Percentiles rank a stretch among this genome's conserved stretches.
These are phyloP conservation scores for Pantherophis guttatus DNA, from an alignment of 2,113 vertebrate genomes.

Conservation along the genomic window DNA sequence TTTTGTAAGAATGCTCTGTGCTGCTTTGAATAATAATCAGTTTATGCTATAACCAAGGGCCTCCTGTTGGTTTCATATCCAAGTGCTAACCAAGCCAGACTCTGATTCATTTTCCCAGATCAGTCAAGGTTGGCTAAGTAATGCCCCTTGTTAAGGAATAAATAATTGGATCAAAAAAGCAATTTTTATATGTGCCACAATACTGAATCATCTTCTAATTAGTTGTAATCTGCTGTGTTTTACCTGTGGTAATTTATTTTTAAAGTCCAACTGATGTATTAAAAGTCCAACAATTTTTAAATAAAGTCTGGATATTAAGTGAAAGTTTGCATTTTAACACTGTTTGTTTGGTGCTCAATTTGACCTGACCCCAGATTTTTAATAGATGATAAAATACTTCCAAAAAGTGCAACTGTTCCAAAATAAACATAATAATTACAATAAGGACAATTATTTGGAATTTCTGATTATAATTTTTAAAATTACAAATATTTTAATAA, in stretches of 20 bases:
- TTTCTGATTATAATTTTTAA: background rate
- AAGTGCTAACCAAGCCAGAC: background rate
- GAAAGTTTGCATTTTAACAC: background rate
- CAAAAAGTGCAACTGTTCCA: background rate
- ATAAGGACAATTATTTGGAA: background rate
- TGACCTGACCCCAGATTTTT: background rate
- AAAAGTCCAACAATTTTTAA: background rate
- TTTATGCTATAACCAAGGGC: background rate
- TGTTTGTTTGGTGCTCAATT: background rate
- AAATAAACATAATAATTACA: background rate
- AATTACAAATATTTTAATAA: background rate
- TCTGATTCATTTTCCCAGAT: background rate
- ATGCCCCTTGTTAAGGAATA: background rate
- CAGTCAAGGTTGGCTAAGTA: background rate
- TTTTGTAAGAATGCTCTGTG: background rate
- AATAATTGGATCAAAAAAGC: background rate
- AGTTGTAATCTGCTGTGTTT: background rate
- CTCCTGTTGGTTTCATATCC: background rate
- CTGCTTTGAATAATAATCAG: background rate
- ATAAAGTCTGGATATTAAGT: background rate
- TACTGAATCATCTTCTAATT: background rate
- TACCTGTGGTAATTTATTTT: background rate
- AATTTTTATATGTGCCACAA: background rate
- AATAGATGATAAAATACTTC: background rate
- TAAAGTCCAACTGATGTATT: background rate